These are phyloP conservation scores for Onthophagus taurus DNA, from an alignment of 1,140 invertebrate genomes.

Conservation along the genomic window DNA sequence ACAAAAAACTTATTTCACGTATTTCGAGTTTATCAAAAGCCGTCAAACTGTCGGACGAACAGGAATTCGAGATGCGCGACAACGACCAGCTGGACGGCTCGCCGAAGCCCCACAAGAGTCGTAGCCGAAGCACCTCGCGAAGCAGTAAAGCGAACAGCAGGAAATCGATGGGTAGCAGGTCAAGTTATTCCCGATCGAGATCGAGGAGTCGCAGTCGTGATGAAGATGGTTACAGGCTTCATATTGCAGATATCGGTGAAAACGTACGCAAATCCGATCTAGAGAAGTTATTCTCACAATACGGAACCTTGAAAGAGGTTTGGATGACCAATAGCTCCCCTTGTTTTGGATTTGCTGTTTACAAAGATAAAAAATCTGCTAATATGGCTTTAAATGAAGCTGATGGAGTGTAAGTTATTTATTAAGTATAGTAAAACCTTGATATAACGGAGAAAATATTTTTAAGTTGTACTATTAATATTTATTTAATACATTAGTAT, in stretches of 20 bases:
- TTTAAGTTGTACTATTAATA: too few species aligned
- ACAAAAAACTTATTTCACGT: too few species aligned
- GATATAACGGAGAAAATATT: too few species aligned
- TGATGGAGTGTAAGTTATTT: slow-evolving; percentile 50
- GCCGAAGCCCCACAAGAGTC: slow-evolving; percentile 20
- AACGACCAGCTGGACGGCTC: slow-evolving; percentile 22
- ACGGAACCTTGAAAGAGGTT: slow-evolving; percentile 55
- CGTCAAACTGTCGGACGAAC: too few species aligned
- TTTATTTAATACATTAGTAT: neutral
- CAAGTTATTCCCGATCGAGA: slow-evolving; percentile 29
- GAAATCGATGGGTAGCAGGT: slow-evolving; percentile 21
- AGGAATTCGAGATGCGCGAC: slow-evolving; percentile 25
- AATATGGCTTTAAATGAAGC: slow-evolving; percentile 53
- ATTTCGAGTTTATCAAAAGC: too few species aligned
- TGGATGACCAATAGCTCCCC: slow-evolving; percentile 62
- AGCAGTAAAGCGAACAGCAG: slow-evolving; percentile 24
- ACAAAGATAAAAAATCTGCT: slow-evolving; percentile 58
- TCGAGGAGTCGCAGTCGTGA: slow-evolving; percentile 34
- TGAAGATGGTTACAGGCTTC: slow-evolving; percentile 37
- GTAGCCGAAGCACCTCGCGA: slow-evolving; percentile 26
- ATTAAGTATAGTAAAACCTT: neutral
- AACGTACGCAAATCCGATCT: slow-evolving; percentile 44
- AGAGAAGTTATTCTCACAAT: slow-evolving; percentile 55
- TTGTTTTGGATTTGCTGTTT: slow-evolving; percentile 67
- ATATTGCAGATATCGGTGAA: slow-evolving; percentile 42